Evolutionary conservation across 1,140 invertebrate genomes (phyloP).

Genomic region (Sycophila sp.): DNA sequence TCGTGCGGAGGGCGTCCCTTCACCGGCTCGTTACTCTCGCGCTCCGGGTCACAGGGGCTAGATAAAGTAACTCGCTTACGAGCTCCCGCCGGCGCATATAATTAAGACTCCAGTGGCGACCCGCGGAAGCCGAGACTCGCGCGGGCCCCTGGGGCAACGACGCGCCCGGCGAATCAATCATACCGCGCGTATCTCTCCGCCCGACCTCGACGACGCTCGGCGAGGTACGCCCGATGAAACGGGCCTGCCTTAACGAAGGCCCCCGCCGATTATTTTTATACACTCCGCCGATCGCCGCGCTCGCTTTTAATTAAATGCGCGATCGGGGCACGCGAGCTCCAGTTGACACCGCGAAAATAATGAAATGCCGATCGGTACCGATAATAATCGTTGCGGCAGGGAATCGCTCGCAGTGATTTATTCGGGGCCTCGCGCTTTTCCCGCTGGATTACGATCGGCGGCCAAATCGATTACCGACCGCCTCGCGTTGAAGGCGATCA

Average conservation of each 20-base stretch:
- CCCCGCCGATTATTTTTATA: neutral
- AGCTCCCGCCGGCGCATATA: neutral
- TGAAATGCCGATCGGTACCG: no score
- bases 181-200: neutral
- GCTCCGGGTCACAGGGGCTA: neutral
- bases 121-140: neutral
- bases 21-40: no score
- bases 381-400: no score
- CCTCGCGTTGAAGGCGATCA: neutral
- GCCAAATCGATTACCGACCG: neutral
- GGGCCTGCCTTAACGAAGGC: no score
- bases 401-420: no score
- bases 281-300: no score
- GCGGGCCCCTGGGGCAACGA: neutral
- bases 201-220: neutral
- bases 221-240: neutral
- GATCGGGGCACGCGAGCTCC: neutral
- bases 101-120: constrained; percentile 19
- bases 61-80: neutral
- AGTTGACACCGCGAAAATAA: neutral
- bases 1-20: no score
- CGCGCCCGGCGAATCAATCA: constrained; percentile 10
- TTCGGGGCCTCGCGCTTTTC: no score
- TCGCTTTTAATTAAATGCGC: neutral
- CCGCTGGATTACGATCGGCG: neutral